Conservation (phyloP, 2,113 vertebrate species). For the Dicentrarchus labrax region DNA sequence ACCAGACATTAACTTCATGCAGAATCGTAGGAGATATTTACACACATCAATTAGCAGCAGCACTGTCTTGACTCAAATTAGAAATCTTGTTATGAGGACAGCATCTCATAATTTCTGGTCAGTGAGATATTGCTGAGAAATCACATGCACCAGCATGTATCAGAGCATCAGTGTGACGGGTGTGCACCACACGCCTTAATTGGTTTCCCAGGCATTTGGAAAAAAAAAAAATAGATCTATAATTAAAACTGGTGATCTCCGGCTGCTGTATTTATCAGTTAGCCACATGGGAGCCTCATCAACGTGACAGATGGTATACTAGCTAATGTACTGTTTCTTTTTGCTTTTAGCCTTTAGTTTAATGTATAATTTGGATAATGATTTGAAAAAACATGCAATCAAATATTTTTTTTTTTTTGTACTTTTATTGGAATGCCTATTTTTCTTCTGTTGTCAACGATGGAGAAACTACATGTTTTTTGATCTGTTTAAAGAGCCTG, state of each 20-base stretch:
- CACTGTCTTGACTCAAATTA: constrained; percentile 31
- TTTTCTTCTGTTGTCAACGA: no score
- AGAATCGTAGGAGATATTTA: not conserved
- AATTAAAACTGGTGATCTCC: constrained; percentile 59
- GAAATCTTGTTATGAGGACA: constrained; percentile 21
- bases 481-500: not conserved
- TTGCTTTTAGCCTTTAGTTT: not conserved
- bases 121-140: constrained; percentile 28
- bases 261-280: constrained; percentile 47
- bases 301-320: constrained; percentile 46
- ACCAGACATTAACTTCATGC: not conserved
- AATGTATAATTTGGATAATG: constrained; percentile 1
- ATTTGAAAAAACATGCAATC: not conserved
- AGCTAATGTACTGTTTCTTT: not conserved
- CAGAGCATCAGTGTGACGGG: constrained; percentile 10
- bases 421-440: not conserved
- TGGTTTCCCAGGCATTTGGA: constrained; percentile 50
- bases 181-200: constrained; percentile 42
- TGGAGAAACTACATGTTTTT: not conserved
- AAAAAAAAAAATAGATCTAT: constrained; percentile 43
- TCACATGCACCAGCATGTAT: constrained; percentile 10
- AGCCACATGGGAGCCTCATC: constrained; percentile 41
- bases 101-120: constrained; percentile 37
- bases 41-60: constrained; percentile 12
- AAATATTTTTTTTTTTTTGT: not conserved